Base-by-base conservation (phyloP, 2,888 invertebrate species). In the Thymelicus sylvestris region DNA sequence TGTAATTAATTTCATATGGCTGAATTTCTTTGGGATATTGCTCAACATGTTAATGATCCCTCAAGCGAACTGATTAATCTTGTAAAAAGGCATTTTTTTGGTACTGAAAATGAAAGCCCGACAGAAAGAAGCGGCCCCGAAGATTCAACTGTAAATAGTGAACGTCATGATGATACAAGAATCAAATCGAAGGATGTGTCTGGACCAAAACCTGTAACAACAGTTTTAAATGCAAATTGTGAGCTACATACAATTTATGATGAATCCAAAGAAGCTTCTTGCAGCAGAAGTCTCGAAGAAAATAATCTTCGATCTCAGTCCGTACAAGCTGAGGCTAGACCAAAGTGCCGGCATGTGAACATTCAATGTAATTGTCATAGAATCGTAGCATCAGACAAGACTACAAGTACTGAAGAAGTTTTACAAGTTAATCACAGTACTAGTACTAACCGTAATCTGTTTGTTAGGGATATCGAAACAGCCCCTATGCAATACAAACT, bases 11-110 rank as follows among this genome's bases (percentile, higher is more conserved):
- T 55, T 50, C 48, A 8, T 38, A 71, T 71, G 71, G 71, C 71
- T 8, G 66, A 57, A 55, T 62, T 62, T 75, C 76, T 90, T 52
- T 87, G 86, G 87, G 82, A 85, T 66, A 78, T 91, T 50, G 84
- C 84, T 19, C 84, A 90, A 73, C 79, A 91, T n/a, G 78, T 86
- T 12, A 86, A 83, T 70, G 86, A 90, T 75, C 89, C 91, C 44
- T 86, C 90, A 0, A 77, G 82, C 15, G 83, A 86, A 48, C 57
- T 91, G 48, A 75, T 87, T 63, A 80, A 80, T 71, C 81, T 82
- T 50, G 70, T 90, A 66, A 81, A 39, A 48, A 61, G 52, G 10
- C 50, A 60, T 41, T 52, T 65, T 24, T 50, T 38, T 31, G 50
- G 48, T 19, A 13, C 24, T 50, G 79, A 47, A 78, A 79, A 15